Evolutionary conservation across 64 coral and sea anemone species (phyloP).

Genomic region (Montipora cactus): DNA sequence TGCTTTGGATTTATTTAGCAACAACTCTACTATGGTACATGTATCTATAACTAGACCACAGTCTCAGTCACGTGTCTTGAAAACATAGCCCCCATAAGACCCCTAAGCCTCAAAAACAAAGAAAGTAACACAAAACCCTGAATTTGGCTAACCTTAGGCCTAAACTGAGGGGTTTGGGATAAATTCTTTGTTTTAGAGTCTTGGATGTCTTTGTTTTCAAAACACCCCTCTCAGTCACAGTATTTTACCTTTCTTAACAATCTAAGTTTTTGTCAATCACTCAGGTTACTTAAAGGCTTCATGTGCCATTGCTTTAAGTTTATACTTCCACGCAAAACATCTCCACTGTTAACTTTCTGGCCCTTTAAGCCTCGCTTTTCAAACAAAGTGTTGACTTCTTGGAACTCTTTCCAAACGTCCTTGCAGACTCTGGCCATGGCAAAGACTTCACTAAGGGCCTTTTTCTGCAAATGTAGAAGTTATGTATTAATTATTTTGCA

Average conservation of each 20-base stretch:
- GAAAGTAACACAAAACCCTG: too few species aligned
- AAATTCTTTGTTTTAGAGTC: too few species aligned
- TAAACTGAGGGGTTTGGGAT: too few species aligned
- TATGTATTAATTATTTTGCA: too few species aligned
- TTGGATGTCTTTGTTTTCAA: too few species aligned
- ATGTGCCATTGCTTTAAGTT: background rate
- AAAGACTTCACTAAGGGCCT: background rate
- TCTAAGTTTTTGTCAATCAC: background rate
- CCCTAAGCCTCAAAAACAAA: too few species aligned
- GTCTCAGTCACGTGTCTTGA: too few species aligned
- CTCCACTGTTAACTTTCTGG: background rate
- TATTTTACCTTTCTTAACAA: conserved; percentile 3
- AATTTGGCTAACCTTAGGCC: too few species aligned
- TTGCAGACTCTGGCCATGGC: background rate
- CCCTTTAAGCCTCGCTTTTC: background rate
- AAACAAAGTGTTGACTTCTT: background rate
- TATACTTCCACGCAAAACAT: background rate
- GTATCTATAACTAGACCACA: too few species aligned
- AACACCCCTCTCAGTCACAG: background rate
- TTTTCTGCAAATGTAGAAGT: background rate
- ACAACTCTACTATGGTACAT: too few species aligned
- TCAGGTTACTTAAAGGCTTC: conserved; percentile 4
- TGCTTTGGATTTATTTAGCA: too few species aligned
- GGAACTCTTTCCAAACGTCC: background rate
- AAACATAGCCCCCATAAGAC: too few species aligned